Percentiles rank a stretch among this genome's conserved stretches.
phyloP scores from a whole-genome alignment of 2,888 invertebrate genomes.

The Parascotia fuliginaria region DNA sequence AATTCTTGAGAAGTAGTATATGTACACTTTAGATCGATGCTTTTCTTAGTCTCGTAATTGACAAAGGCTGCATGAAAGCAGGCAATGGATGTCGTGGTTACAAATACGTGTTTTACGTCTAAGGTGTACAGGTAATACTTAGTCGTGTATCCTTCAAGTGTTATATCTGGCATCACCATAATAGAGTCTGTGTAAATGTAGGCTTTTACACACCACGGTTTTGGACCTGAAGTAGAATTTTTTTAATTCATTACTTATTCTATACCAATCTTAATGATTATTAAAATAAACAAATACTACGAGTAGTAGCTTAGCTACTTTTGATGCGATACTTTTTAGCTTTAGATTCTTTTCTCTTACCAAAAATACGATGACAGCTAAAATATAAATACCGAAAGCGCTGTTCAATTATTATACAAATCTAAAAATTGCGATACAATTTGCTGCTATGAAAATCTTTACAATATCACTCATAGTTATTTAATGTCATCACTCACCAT shows the following conservation, averaged over 20 bases:
- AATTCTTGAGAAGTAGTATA: constrained; percentile 55
- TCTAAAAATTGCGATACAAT: too few relatives aligned
- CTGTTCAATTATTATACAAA: too few relatives aligned
- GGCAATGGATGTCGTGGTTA: constrained; percentile 56
- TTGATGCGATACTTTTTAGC: too few relatives aligned
- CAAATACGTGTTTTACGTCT: constrained; percentile 56
- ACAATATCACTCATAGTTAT: too few relatives aligned
- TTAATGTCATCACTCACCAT: not conserved
- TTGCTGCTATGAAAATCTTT: not conserved
- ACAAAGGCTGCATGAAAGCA: constrained; percentile 70
- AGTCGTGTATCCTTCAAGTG: constrained; percentile 57
- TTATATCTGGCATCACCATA: constrained; percentile 70
- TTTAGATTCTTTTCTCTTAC: too few relatives aligned
- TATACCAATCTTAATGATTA: not conserved
- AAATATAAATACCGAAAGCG: too few relatives aligned
- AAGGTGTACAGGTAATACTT: constrained; percentile 47
- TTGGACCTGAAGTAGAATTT: constrained; percentile 46
- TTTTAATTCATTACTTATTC: too few relatives aligned
- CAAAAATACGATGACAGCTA: too few relatives aligned
- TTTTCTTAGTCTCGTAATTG: constrained; percentile 60
- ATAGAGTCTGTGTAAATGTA: constrained; percentile 59
- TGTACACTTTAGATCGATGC: constrained; percentile 16
- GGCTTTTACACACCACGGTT: constrained; percentile 61
- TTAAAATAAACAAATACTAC: too few relatives aligned
- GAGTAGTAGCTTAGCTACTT: too few relatives aligned